Conservation (phyloP, 1,140 invertebrate species). For the Globodera rostochiensis region DNA sequence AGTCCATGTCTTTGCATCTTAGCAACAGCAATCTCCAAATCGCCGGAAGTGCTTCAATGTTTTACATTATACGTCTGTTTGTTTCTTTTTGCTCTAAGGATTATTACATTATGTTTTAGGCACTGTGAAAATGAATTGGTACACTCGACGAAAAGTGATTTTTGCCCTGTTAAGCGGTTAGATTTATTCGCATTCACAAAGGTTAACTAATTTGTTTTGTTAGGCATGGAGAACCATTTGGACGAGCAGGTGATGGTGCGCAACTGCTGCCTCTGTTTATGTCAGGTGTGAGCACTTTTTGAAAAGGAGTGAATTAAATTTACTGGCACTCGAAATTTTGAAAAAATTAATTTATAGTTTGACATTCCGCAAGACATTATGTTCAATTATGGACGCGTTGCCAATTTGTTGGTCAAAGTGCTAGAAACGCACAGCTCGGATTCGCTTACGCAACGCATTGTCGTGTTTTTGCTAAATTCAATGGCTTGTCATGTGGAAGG, state of each 20-base stretch:
- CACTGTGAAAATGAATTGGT: constrained; percentile 59
- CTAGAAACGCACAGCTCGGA: constrained; percentile 80
- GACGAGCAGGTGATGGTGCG: constrained; percentile 49
- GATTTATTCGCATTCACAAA: constrained; percentile 22
- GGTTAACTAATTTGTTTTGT: constrained; percentile 15
- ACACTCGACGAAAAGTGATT: constrained; percentile 51
- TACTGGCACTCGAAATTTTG: too few species aligned
- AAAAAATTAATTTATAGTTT: constrained; percentile 71
- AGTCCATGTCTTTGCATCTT: constrained; percentile 32
- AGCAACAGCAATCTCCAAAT: constrained; percentile 47
- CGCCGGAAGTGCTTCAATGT: constrained; percentile 63
- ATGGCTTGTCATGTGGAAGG: constrained; percentile 93
- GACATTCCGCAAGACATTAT: constrained; percentile 91
- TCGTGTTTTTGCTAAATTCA: constrained; percentile 90
- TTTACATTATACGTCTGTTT: constrained; percentile 59
- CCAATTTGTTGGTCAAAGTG: constrained; percentile 81
- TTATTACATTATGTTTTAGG: background rate
- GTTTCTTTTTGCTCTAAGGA: background rate
- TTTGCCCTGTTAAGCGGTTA: constrained; percentile 45
- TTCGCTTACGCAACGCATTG: constrained; percentile 88
- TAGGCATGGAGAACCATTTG: constrained; percentile 51
- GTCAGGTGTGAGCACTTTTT: constrained; percentile 4
- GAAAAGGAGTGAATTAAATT: too few species aligned
- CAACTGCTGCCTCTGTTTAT: constrained; percentile 27
- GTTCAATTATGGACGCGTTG: constrained; percentile 85